Conservation (phyloP, 2,113 vertebrate genomes). For the Gallinago jamesoni region DNA sequence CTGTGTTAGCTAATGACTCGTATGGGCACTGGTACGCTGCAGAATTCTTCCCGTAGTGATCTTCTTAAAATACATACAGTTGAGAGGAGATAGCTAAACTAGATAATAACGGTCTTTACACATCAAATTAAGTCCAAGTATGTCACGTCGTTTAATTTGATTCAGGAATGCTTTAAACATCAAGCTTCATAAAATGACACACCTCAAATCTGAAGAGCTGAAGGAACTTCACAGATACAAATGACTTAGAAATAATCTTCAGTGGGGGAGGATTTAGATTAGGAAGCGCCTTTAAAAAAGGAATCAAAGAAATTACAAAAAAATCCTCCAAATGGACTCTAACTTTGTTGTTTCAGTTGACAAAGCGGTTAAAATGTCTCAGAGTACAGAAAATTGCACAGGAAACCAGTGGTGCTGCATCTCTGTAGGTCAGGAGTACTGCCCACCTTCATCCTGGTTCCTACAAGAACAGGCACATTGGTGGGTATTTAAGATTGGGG, state of each 20-base stretch:
- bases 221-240: neutral
- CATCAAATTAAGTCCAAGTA: neutral
- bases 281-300: neutral
- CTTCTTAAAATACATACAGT: neutral
- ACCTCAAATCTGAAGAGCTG: neutral
- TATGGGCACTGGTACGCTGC: neutral
- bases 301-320: neutral
- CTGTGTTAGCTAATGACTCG: neutral
- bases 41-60: neutral
- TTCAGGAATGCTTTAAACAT: constrained; percentile 12
- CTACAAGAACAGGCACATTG: accelerated
- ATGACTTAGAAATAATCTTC: neutral
- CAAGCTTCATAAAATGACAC: neutral
- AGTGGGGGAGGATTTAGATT: neutral
- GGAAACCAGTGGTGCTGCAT: neutral
- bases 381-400: neutral
- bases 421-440: neutral
- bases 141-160: neutral
- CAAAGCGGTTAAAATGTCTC: neutral
- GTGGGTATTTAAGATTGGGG: neutral
- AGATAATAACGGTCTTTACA: neutral
- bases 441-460: neutral
- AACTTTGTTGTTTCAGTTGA: neutral
- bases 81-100: neutral
- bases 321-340: neutral